Conservation (phyloP, 64 coral and sea anemone species). For the Anthopleura sola region DNA sequence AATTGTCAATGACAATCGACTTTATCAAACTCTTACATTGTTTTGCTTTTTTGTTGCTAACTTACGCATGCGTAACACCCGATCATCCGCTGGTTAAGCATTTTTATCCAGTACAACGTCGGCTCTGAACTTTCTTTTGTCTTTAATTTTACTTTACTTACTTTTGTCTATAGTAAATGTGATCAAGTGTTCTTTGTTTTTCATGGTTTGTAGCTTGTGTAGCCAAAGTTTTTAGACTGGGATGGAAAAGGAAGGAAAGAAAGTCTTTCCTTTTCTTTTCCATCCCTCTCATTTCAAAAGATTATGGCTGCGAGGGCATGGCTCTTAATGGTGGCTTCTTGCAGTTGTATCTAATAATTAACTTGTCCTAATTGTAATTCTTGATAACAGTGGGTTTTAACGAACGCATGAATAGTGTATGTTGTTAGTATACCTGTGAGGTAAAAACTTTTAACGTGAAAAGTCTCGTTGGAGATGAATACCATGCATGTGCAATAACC, state of each 20-base stretch:
- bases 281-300: background rate
- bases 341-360: background rate
- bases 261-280: background rate
- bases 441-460: background rate
- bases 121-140: background rate
- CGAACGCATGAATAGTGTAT: background rate
- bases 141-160: background rate
- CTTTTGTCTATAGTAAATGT: no score
- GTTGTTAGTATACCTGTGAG: background rate
- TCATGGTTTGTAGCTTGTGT: background rate
- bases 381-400: background rate
- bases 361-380: background rate
- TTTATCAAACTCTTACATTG: background rate
- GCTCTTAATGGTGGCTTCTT: background rate
- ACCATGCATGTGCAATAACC: background rate
- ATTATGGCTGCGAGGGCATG: no score
- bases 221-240: background rate
- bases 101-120: background rate
- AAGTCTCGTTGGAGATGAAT: background rate
- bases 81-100: background rate
- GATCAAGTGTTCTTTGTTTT: background rate
- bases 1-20: constrained; percentile 7
- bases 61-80: background rate
- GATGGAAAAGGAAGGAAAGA: background rate
- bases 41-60: background rate